These are phyloP conservation scores for Natator depressus DNA, from an alignment of 2,113 vertebrate species.

Conservation along the genomic window DNA sequence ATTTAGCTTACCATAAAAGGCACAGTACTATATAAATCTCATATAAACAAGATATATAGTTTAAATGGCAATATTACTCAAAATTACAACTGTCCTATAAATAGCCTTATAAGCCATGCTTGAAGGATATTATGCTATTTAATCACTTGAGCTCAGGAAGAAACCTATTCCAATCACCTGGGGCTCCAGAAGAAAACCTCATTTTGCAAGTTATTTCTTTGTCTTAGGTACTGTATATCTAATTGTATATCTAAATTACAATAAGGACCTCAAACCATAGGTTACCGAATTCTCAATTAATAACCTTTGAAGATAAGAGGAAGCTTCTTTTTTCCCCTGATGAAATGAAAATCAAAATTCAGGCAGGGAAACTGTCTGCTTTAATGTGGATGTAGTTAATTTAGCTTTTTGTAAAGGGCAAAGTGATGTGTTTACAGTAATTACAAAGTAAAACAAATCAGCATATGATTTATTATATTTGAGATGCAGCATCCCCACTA, in stretches of 20 bases:
- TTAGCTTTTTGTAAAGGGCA: slow-evolving; percentile 21
- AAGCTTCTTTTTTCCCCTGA: not conserved
- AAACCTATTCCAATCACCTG: slow-evolving; percentile 52
- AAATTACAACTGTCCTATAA: slow-evolving; percentile 50
- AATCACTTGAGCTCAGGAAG: slow-evolving; percentile 54
- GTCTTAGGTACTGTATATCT: slow-evolving; percentile 46
- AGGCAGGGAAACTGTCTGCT: slow-evolving; percentile 3
- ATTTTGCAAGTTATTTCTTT: slow-evolving; percentile 31
- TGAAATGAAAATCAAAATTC: slow-evolving; percentile 13
- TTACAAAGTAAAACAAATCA: slow-evolving; percentile 43
- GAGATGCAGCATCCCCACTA: not conserved
- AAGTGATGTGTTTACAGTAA: slow-evolving; percentile 27
- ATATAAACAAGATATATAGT: slow-evolving; percentile 30
- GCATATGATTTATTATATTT: slow-evolving; percentile 18
- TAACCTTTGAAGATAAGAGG: slow-evolving; percentile 45
- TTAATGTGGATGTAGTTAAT: slow-evolving; percentile 8
- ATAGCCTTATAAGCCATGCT: slow-evolving; percentile 58
- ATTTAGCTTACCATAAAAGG: slow-evolving; percentile 31
- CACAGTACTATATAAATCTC: slow-evolving; percentile 30
- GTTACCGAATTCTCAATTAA: slow-evolving; percentile 59
- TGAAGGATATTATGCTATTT: slow-evolving; percentile 61
- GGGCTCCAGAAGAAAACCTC: slow-evolving; percentile 29
- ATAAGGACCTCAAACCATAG: slow-evolving; percentile 47
- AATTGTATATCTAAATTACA: slow-evolving; percentile 72
- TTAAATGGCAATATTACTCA: slow-evolving; percentile 45